Evolutionary conservation across 1,140 invertebrate species (phyloP).

Genomic region (Stegodyphus mimosarum): DNA sequence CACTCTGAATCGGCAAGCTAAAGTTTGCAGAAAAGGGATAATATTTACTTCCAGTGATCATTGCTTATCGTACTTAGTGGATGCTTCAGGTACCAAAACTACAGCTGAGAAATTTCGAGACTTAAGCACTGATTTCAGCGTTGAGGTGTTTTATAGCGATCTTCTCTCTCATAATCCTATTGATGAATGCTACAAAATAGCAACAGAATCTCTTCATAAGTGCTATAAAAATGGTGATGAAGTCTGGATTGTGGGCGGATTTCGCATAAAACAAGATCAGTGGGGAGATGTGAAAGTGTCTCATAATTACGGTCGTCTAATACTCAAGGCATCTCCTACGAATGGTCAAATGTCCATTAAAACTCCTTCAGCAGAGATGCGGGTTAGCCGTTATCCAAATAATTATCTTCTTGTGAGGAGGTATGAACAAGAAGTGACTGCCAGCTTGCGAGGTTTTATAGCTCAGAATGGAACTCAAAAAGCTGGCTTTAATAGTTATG

Average conservation of each 20-base stretch:
- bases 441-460: conserved; percentile 17
- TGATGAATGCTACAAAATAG: conserved; percentile 32
- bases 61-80: conserved; percentile 84
- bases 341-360: conserved; percentile 15
- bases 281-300: conserved; percentile 46
- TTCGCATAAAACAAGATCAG: conserved; percentile 35
- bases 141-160: conserved; percentile 65
- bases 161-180: background rate
- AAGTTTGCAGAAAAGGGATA: conserved; percentile 91
- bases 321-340: conserved; percentile 33
- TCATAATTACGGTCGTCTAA: background rate
- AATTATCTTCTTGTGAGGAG: conserved; percentile 30
- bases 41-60: conserved; percentile 87
- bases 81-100: conserved; percentile 84
- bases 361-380: conserved; percentile 7
- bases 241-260: conserved; percentile 30
- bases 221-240: conserved; percentile 33
- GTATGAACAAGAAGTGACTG: conserved; percentile 3
- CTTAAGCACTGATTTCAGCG: conserved; percentile 82
- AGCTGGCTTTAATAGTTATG: conserved; percentile 33
- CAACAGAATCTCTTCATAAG: conserved; percentile 19
- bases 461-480: conserved; percentile 41
- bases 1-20: conserved; percentile 71
- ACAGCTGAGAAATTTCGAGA: conserved; percentile 88
- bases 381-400: conserved; percentile 32